Conservation (phyloP, 1,140 invertebrate genomes). For the Drosophila micromelanica region DNA sequence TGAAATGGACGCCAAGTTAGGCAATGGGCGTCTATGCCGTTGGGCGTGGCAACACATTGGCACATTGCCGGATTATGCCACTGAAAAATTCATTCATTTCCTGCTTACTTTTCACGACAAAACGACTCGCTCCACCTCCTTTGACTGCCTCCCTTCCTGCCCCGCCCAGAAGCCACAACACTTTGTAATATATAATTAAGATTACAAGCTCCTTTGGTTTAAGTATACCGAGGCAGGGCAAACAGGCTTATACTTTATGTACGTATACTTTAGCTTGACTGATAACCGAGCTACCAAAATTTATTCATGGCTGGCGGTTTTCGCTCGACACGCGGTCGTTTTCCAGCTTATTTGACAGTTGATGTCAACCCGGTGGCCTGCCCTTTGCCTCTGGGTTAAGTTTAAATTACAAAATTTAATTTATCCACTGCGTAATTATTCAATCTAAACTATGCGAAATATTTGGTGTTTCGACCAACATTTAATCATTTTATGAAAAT, state of each 20-base stretch:
- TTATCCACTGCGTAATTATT: slow-evolving; percentile 73
- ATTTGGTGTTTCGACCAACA: slow-evolving; percentile 25
- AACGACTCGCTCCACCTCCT: slow-evolving; percentile 29
- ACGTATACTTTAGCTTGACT: slow-evolving; percentile 68
- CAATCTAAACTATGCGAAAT: slow-evolving; percentile 45
- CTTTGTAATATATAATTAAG: slow-evolving; percentile 83
- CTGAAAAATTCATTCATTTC: slow-evolving; percentile 83
- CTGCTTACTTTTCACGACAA: slow-evolving; percentile 74
- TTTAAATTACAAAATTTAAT: slow-evolving; percentile 47
- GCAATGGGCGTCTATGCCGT: slow-evolving; percentile 15
- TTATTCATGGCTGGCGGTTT: slow-evolving; percentile 71
- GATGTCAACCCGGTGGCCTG: slow-evolving; percentile 42
- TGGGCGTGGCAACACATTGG: slow-evolving; percentile 71
- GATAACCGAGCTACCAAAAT: slow-evolving; percentile 77
- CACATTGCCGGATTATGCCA: slow-evolving; percentile 77
- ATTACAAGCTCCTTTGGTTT: slow-evolving; percentile 77
- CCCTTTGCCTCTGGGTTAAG: slow-evolving; percentile 18
- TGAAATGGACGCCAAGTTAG: slow-evolving; percentile 29
- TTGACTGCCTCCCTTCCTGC: no score
- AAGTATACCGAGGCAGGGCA: slow-evolving; percentile 42
- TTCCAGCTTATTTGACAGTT: slow-evolving; percentile 65
- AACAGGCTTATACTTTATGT: slow-evolving; percentile 45
- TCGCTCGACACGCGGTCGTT: slow-evolving; percentile 23
- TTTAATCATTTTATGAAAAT: slow-evolving; percentile 21
- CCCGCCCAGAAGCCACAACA: slow-evolving; percentile 52